Evolutionary conservation across 2,113 vertebrate species (phyloP).

Genomic region (Microcebus tavaratra): DNA sequence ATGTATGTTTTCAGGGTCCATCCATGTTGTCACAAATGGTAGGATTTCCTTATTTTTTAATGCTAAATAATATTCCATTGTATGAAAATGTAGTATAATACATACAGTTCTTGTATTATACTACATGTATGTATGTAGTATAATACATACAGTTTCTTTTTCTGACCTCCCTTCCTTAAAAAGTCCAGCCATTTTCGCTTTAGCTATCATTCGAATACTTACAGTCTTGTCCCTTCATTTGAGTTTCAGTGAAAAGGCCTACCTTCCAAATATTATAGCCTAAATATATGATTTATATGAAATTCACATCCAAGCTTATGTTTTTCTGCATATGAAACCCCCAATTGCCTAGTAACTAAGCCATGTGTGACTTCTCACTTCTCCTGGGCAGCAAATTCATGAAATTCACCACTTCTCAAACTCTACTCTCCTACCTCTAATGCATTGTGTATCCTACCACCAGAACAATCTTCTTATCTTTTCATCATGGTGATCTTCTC

Average conservation of each 20-base stretch:
- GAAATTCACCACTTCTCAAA: neutral
- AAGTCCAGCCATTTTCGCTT: neutral
- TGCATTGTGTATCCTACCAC: neutral
- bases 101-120: too few relatives aligned
- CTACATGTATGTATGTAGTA: too few relatives aligned
- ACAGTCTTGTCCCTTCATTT: neutral
- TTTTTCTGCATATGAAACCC: neutral
- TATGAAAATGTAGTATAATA: neutral
- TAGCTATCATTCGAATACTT: neutral
- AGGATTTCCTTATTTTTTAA: neutral
- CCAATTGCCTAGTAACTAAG: neutral
- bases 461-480: neutral
- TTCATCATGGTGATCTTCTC: neutral
- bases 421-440: neutral
- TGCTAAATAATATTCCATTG: neutral
- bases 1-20: neutral
- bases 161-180: neutral
- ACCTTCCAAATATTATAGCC: slow-evolving; percentile 33
- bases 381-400: neutral
- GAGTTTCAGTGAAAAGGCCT: slow-evolving; percentile 12
- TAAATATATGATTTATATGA: neutral
- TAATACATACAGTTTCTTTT: neutral
- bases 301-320: slow-evolving; percentile 1
- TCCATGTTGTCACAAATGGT: neutral
- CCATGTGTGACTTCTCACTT: slow-evolving; percentile 22